These are phyloP conservation scores for Capreolus pygargus DNA, from an alignment of 2,113 vertebrate species.

Conservation along the genomic window DNA sequence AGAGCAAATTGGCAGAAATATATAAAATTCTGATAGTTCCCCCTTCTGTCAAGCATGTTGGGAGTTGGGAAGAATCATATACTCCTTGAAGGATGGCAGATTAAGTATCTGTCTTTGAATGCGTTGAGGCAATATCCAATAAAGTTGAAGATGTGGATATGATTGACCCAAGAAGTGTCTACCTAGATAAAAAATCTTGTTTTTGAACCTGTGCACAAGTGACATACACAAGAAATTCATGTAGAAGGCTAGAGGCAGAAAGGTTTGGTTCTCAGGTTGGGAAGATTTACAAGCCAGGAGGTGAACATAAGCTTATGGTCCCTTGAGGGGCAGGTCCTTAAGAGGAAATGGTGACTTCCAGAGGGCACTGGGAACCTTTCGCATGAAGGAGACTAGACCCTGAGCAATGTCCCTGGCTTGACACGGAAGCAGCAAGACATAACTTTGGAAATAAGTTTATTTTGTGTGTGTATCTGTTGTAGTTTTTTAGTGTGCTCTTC, in stretches of 20 bases:
- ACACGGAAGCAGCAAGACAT: background rate
- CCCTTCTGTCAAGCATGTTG: background rate
- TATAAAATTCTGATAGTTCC: background rate
- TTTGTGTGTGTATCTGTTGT: background rate
- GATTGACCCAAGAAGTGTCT: background rate
- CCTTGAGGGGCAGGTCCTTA: background rate
- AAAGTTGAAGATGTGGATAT: fast-evolving
- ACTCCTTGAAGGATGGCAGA: fast-evolving
- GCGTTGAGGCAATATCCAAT: background rate
- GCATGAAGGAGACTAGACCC: fast-evolving
- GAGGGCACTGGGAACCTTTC: fast-evolving
- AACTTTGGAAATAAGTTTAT: background rate
- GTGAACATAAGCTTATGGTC: background rate
- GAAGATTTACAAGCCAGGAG: background rate
- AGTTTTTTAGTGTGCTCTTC: background rate
- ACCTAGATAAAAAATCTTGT: background rate
- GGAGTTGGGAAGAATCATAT: background rate
- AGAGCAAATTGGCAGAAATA: background rate
- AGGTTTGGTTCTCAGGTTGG: background rate
- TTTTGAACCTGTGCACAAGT: background rate
- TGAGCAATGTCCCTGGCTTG: background rate
- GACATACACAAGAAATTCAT: background rate
- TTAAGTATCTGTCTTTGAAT: background rate
- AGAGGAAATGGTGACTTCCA: too few species aligned
- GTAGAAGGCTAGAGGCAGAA: background rate